phyloP scores from a whole-genome alignment of 2,113 vertebrate species.

The Hippocampus comes region DNA sequence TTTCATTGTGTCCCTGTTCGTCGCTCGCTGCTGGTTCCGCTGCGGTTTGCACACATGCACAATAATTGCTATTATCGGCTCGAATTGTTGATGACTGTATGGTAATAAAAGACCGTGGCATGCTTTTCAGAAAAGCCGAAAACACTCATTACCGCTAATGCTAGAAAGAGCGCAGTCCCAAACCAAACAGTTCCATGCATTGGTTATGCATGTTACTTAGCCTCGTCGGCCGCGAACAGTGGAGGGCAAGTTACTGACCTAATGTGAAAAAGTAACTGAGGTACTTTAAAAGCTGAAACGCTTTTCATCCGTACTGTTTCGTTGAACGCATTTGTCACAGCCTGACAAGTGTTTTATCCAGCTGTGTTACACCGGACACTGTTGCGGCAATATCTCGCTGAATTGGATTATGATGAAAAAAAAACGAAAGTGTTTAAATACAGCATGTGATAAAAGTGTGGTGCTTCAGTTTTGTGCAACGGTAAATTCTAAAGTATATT shows the following conservation, averaged over 20 bases:
- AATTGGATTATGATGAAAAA: no score
- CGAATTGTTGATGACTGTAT: constrained; percentile 31
- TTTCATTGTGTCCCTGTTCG: constrained; percentile 3
- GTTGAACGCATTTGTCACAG: no score
- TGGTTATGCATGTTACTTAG: neutral
- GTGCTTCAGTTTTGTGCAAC: no score
- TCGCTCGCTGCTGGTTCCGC: constrained; percentile 14
- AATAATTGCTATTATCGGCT: constrained; percentile 46
- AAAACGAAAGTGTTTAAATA: no score
- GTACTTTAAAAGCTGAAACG: no score
- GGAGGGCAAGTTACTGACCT: neutral
- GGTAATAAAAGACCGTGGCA: constrained; percentile 55
- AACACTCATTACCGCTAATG: constrained; percentile 62
- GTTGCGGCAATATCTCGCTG: no score
- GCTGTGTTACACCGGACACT: no score
- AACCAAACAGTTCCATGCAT: constrained; percentile 21
- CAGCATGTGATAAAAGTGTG: no score
- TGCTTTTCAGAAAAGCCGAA: constrained; percentile 50
- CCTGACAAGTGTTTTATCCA: no score
- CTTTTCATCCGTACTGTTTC: no score
- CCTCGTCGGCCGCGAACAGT: neutral
- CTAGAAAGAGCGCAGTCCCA: constrained; percentile 36
- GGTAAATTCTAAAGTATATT: no score
- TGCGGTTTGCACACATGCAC: constrained; percentile 11
- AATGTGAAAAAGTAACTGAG: neutral